Evolutionary conservation across 2,113 vertebrate genomes (phyloP).

Genomic region (Podiceps cristatus): DNA sequence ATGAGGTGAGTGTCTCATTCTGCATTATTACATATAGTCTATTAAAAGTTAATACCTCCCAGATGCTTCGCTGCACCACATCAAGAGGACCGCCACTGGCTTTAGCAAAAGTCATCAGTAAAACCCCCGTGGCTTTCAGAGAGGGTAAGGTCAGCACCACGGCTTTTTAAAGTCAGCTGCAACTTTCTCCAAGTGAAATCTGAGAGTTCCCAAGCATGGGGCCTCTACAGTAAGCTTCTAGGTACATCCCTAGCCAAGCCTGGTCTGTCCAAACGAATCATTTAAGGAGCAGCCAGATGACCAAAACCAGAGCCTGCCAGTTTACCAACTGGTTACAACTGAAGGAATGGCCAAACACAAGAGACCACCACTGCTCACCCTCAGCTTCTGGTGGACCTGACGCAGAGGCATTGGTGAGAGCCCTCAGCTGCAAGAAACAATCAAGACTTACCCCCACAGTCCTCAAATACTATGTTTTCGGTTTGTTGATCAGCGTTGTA

Average conservation of each 20-base stretch:
- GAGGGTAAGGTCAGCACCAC: not conserved
- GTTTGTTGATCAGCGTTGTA: slow-evolving; percentile 71
- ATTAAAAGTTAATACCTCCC: not conserved
- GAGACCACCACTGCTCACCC: not conserved
- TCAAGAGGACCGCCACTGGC: not conserved
- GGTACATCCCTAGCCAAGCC: not conserved
- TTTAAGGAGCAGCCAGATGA: not conserved
- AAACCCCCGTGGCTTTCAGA: not conserved
- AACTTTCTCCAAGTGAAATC: not conserved
- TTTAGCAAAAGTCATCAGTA: not conserved
- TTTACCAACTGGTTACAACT: not conserved
- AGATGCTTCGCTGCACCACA: not conserved
- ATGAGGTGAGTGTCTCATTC: not conserved
- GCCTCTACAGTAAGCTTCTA: not conserved
- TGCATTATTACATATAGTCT: not conserved
- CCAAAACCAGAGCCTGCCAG: not conserved
- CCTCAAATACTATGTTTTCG: slow-evolving; percentile 71
- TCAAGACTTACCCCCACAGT: slow-evolving; percentile 81
- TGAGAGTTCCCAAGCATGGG: not conserved
- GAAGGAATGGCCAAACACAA: not conserved
- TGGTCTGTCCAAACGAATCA: not conserved
- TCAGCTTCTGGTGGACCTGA: not conserved
- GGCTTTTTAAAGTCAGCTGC: not conserved
- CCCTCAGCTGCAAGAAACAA: not conserved
- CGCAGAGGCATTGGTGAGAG: not conserved